These are phyloP conservation scores for Pipra filicauda DNA, from an alignment of 2,113 vertebrate genomes.

Conservation along the genomic window DNA sequence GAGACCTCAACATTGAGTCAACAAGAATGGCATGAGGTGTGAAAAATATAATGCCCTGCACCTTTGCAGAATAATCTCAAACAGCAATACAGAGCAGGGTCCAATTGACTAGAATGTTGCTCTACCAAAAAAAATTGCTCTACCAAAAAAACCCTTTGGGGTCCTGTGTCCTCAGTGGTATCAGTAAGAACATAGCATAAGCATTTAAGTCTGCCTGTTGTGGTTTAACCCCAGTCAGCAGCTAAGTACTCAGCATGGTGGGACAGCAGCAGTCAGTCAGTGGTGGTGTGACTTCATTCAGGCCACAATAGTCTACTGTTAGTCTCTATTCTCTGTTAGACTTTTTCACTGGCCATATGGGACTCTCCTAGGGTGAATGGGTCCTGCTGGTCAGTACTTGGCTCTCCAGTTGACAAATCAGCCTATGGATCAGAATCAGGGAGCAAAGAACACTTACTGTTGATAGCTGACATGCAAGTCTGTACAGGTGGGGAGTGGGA, in stretches of 20 bases:
- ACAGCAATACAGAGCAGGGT: neutral
- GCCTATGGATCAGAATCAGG: neutral
- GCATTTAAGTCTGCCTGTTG: neutral
- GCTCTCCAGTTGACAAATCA: neutral
- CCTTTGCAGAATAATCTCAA: neutral
- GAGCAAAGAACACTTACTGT: neutral
- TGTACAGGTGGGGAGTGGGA: neutral
- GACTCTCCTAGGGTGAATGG: rapidly evolving
- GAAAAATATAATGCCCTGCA: neutral
- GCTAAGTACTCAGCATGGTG: neutral
- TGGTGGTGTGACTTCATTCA: neutral
- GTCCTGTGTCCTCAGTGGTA: neutral
- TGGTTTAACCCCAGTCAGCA: neutral
- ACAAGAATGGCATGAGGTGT: neutral
- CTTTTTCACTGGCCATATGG: neutral
- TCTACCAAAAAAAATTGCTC: neutral
- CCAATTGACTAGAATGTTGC: neutral
- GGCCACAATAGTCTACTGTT: neutral
- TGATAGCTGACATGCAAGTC: neutral
- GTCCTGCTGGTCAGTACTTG: neutral
- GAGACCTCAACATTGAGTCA: neutral
- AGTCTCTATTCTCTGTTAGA: rapidly evolving
- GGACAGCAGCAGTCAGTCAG: neutral
- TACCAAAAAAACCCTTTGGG: neutral
- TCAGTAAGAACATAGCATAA: neutral